These are phyloP conservation scores for Apodemia mormo DNA, from an alignment of 2,888 invertebrate species.

Conservation along the genomic window DNA sequence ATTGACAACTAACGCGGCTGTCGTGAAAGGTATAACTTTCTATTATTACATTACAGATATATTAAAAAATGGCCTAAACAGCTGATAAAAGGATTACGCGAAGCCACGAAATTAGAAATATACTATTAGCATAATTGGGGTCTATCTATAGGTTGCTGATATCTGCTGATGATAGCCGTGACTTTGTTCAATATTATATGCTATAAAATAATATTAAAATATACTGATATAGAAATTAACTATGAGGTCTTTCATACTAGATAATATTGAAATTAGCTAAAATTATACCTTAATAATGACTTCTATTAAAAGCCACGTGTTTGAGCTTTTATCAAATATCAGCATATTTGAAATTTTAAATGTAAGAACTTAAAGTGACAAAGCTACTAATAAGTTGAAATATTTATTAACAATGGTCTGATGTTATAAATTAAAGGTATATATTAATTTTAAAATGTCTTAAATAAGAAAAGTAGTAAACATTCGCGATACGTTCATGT, in stretches of 20 bases:
- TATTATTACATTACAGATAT: slow-evolving; percentile 21
- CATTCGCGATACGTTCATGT: neutral
- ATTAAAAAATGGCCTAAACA: slow-evolving; percentile 1
- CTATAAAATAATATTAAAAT: no score
- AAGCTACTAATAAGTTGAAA: no score
- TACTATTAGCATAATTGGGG: neutral
- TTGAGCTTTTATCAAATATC: no score
- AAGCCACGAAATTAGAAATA: neutral
- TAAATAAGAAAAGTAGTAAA: neutral
- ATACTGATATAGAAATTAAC: no score
- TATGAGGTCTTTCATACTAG: no score
- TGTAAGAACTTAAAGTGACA: no score
- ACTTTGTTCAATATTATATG: neutral
- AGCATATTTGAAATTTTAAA: no score
- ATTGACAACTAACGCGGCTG: slow-evolving; percentile 45
- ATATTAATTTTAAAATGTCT: neutral
- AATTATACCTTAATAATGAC: no score
- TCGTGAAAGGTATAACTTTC: slow-evolving; percentile 29
- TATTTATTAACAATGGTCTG: no score
- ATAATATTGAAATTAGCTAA: no score
- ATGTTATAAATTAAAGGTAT: neutral
- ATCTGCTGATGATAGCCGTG: neutral
- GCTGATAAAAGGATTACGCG: neutral
- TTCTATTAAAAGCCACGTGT: no score
- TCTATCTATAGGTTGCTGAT: neutral